Evolutionary conservation across 2,888 invertebrate genomes (phyloP), one percentile per base, ranked within the genome.

Genomic region (Cantharis rustica): DNA sequence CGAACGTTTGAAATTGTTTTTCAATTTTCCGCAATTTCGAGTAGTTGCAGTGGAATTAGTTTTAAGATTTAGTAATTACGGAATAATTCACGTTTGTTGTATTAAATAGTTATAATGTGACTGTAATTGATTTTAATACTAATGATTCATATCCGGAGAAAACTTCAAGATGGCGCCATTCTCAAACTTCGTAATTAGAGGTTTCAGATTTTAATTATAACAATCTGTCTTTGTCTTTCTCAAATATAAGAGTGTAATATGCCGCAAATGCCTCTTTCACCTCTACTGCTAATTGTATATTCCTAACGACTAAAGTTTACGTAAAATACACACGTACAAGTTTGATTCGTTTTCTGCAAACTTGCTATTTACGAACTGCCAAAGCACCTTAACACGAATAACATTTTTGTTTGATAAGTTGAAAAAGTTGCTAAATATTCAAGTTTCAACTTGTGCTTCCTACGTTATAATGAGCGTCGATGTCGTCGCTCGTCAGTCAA

Each of bases 141-240:
- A 77, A 77, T 77, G 77, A 77, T 77, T 77, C 64, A 72, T 68
- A 72, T 61, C 71, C 61, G 64, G 83, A 83, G 84, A 84, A 85
- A 85, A 85, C 82, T 83, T 81, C 84, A 85, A 85, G 84, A 84
- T 84, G 85, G 85, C 86, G 85, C 82, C 84, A 81, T 84, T 84
- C 82, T 83, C 81, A 80, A 85, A 84, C 84, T 84, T 81, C 78
- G 82, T 85, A 85, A 86, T 86, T 85, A 85, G 85, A 84, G 84
- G 84, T 85, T 85, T 85, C 85, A 81, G 83, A 85, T 86, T 86
- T 86, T 85, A 85, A 85, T 85, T 85, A 83, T 81, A 82, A 80
- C 82, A 76, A 76, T 81, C 83, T 80, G 82, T 85, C 85, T 84
- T 84, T 84, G 83, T 86, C 84, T 81, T 66, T 76, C 84, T 80